Evolutionary conservation across 2,888 invertebrate species (phyloP).

Genomic region (Apodemia mormo): DNA sequence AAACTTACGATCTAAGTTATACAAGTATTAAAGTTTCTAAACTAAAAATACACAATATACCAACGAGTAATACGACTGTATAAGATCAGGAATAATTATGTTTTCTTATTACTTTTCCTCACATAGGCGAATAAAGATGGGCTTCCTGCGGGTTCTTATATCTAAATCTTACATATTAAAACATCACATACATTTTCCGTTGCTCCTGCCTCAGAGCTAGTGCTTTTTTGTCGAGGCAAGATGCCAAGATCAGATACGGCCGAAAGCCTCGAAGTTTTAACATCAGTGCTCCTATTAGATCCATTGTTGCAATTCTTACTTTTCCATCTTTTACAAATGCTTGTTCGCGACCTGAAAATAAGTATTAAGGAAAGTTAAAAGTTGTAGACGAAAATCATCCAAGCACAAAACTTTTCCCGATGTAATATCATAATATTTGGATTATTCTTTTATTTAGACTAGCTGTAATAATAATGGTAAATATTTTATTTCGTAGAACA

Average conservation of each 20-base stretch:
- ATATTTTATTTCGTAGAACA: too few relatives aligned
- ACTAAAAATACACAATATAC: too few relatives aligned
- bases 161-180: constrained; percentile 28
- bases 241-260: constrained; percentile 68
- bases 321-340: constrained; percentile 60
- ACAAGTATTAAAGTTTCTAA: too few relatives aligned
- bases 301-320: constrained; percentile 63
- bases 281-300: constrained; percentile 66
- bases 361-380: background rate
- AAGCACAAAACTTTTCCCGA: too few relatives aligned
- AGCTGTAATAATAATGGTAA: too few relatives aligned
- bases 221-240: constrained; percentile 46
- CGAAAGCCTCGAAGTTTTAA: constrained; percentile 63
- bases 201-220: constrained; percentile 48
- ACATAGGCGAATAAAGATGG: background rate
- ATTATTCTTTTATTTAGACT: too few relatives aligned
- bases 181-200: constrained; percentile 53
- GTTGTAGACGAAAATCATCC: too few relatives aligned
- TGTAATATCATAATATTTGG: too few relatives aligned
- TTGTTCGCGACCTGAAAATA: constrained; percentile 60
- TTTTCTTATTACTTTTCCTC: too few relatives aligned
- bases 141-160: background rate
- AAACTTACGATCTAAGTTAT: too few relatives aligned
- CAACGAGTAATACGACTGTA: too few relatives aligned
- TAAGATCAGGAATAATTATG: too few relatives aligned